phyloP scores from a whole-genome alignment of 2,888 invertebrate species.

The Leucozona laternaria region DNA sequence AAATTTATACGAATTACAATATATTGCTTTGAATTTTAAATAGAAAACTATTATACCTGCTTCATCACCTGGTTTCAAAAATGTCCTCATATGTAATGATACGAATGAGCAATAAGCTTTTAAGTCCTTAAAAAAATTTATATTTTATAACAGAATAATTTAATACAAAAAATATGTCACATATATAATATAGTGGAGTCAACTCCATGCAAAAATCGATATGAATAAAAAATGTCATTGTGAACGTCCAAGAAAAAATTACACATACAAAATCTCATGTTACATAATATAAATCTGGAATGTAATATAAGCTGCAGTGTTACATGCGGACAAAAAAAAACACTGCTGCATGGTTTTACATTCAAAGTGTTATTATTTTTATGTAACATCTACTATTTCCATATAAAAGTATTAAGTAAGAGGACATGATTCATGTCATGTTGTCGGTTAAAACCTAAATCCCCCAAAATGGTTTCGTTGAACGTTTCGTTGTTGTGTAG shows the following conservation, averaged over 20 bases:
- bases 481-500: no score
- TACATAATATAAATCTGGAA: conserved; percentile 49
- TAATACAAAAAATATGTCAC: conserved; percentile 12
- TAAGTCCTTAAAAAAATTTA: neutral
- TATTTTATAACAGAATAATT: neutral
- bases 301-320: conserved; percentile 52
- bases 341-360: neutral
- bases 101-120: conserved; percentile 17
- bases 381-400: neutral
- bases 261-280: neutral
- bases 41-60: neutral
- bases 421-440: conserved; percentile 6
- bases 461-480: neutral
- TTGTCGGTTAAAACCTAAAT: neutral
- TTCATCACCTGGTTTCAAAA: neutral
- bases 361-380: conserved; percentile 23
- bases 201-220: neutral
- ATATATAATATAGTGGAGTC: neutral
- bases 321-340: conserved; percentile 6
- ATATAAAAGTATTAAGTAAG: neutral
- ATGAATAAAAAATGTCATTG: conserved; percentile 3
- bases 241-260: neutral
- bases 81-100: neutral
- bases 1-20: no score
- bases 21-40: no score